A percentile compares a stretch with the other conserved stretches of the same genome.
These are phyloP conservation scores for Eufriesea mexicana DNA, from an alignment of 1,140 invertebrate species.

Conservation along the genomic window DNA sequence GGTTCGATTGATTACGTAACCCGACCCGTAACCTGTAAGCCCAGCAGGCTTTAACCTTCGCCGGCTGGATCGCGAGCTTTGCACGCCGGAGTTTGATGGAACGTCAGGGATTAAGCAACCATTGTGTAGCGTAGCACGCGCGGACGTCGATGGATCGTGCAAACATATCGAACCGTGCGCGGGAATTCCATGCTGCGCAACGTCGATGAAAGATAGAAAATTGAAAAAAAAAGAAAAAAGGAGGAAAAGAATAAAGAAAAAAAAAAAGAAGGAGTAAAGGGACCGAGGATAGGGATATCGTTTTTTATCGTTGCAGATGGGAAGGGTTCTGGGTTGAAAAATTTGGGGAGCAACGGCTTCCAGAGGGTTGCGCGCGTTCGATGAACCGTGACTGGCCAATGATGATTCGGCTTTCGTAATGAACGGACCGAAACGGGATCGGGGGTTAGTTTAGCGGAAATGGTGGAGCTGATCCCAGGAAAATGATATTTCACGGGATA, in stretches of 20 bases:
- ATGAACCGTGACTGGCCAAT: not conserved
- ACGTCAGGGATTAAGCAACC: conserved; percentile 28
- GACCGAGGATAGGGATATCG: not conserved
- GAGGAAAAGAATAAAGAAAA: not conserved
- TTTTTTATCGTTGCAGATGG: not conserved
- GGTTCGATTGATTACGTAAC: conserved; percentile 39
- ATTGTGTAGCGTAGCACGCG: conserved; percentile 20
- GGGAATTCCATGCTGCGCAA: not conserved
- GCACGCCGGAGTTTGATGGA: conserved; percentile 39
- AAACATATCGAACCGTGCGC: not conserved
- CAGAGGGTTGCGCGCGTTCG: not conserved
- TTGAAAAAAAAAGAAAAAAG: not conserved
- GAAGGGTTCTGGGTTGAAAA: conserved; percentile 1
- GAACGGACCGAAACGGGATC: not conserved
- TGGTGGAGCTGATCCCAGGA: not conserved
- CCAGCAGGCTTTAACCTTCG: conserved; percentile 24
- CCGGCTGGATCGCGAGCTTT: conserved; percentile 36
- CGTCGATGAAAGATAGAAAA: not conserved
- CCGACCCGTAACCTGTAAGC: conserved; percentile 32
- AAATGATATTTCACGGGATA: not conserved
- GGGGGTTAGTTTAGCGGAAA: not conserved
- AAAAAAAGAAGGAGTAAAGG: too few relatives aligned
- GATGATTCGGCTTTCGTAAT: conserved; percentile 14
- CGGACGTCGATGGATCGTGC: conserved; percentile 31
- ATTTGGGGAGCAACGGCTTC: not conserved